Base-by-base conservation (phyloP, 2,113 vertebrate species). In the Hystrix brachyura region DNA sequence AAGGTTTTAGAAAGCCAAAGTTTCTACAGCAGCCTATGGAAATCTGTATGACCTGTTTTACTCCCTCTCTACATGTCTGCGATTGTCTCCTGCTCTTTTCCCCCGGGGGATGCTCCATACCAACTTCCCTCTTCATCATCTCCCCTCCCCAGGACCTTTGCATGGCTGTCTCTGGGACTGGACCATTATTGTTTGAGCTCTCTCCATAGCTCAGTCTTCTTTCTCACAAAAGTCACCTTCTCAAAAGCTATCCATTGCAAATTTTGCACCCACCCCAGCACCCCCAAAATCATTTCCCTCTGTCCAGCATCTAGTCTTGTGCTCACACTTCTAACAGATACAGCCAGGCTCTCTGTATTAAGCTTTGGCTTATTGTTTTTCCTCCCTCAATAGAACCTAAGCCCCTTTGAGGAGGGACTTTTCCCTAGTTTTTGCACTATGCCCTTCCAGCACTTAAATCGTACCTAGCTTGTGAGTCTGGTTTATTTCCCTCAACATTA, bases 1-100 rank as follows among this genome's bases (percentile, higher is more conserved):
- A 91, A 29, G 4, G 11, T 5, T 38, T 64, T 8, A 69, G 59
- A 69, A 48, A 34, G 14, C 17, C 19, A n/a, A 34, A 69, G 34
- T 90, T 79, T 27, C 72, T 55, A 4, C 5, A 29, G 69, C 10
- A 2, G 13, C 21, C 80, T 79, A 0, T 0, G 27, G 25, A 51
- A 7, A 17, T 46, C 55, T 1, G 1, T 7, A 0, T 34, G 87
- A 21, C 57, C 78, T 34, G 27, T 25, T 38, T 27, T 25, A 2
- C 4, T 48, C 11, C n/a, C n/a, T 90, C 14, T 5, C 48, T 43
- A 0, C 1, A 29, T 23, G 18, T 51, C 62, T 82, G 46, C 43
- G 0, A 0, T 10, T 32, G 38, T 38, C 19, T 27, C 32, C 17
- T 84, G 0, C 1, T 38, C 3, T 71, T 38, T 65, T 53, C 14